Evolutionary conservation across 1,140 invertebrate species (phyloP), one percentile per base, ranked within the genome.

Genomic region (Papilio aristodemus): DNA sequence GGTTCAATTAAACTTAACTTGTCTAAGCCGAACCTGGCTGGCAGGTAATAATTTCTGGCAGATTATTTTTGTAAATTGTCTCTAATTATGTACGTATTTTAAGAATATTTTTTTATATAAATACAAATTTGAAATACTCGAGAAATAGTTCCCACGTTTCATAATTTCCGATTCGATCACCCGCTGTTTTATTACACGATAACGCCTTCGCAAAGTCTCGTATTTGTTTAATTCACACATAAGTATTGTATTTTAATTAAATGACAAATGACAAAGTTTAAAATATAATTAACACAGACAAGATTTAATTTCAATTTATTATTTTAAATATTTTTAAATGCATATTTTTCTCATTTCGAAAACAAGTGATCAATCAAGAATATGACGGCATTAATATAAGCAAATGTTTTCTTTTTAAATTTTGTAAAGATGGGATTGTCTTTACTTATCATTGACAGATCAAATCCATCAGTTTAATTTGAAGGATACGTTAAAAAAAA

Each of bases 1-100:
- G 79, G 81, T 77, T 79, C 82, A 89, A 89, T 90, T 84, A 90
- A 90, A 90, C 83, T 89, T 85, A 79, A 78, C 82, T 90, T 88
- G 86, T 89, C 89, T 85, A 87, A 88, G 83, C 83, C 86, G 87
- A 87, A 82, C 77, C 78, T 73, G 79, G 78, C 78, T 72, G 77
- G 80, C 83, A 89, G 89, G 87, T 87, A 87, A 79, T 75, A 87
- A 85, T 84, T 83, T 79, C 74, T 46, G 70, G 68, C 71, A 85
- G 77, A 89, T 90, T 89, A 89, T 89, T 86, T n/a, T 89, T 83
- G 84, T 82, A 82, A 85, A 46, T 66, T n/a, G 72, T 71, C 72
- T 36, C 72, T 59, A 60, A 72, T 72, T 38, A 70, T 41, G 50
- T 36, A 58, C 27, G 27, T 32, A 32, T 32, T 32, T 6, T 2